Base-by-base conservation (phyloP, 2,113 vertebrate species). In the Myiozetetes cayanensis region DNA sequence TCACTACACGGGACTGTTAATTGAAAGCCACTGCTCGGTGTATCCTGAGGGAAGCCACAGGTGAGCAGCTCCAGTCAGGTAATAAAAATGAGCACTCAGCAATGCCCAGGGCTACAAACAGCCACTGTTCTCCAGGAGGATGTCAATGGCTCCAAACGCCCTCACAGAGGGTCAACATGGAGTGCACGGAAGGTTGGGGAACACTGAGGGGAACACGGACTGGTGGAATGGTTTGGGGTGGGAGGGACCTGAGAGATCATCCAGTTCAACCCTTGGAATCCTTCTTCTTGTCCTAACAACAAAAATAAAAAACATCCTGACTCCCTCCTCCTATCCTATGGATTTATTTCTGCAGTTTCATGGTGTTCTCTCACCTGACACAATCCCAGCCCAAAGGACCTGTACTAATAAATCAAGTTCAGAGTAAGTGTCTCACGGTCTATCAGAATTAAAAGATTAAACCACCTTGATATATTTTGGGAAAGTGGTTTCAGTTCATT, bases 71-170 rank as follows among this genome's bases (percentile, higher is more conserved):
- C 23, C 50, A 12, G 22, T 4, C 56, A 50, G 5, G 41, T 0
- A 15, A 55, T 20, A 55, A 41, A 87, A 79, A 41, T 9, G 8
- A 27, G 71, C 55, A 16, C 18, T 46, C 25, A 41, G 23, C 37
- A 4, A 1, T 23, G 66, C 18, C 70, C 58, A 67, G 14, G 25
- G 41, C 43, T 37, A 56, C 46, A 27, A 49, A 56, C 5, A 76
- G 7, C 12, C 14, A 4, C 0, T 0, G n/a, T 9, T 55, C 44
- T 11, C 7, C 15, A 27, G 21, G 33, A 66, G 49, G 7, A 6
- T 5, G 8, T 1, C 9, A 46, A 41, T 11, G 30, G 24, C 13
- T n/a, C 53, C 63, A 61, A 44, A 28, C 1, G 23, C 2, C 13
- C 65, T 43, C 2, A 1, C 2, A 35, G 12, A 61, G 18, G 27